phyloP scores from a whole-genome alignment of 2,888 invertebrate species.

The Watsonalla binaria region DNA sequence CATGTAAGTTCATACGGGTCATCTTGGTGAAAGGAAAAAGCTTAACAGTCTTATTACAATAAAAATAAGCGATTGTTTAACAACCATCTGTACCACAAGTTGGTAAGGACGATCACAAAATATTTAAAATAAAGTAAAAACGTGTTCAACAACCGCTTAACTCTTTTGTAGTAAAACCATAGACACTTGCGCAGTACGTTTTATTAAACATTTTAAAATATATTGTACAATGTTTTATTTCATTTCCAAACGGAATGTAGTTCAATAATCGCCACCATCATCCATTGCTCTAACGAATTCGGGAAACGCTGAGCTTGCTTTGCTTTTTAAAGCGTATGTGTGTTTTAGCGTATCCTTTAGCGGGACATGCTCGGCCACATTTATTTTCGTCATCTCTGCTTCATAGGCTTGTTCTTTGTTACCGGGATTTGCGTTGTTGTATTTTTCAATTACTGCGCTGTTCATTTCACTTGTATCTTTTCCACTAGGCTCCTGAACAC shows the following conservation, averaged over 20 bases:
- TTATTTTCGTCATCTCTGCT: conserved; percentile 45
- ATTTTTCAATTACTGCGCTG: conserved; percentile 14
- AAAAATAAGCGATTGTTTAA: neutral
- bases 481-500: conserved; percentile 19
- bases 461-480: conserved; percentile 14
- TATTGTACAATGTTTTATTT: neutral
- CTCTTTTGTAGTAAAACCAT: neutral
- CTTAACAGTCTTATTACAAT: neutral
- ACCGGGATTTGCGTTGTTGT: conserved; percentile 19
- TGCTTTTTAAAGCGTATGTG: conserved; percentile 31
- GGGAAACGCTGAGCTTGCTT: conserved; percentile 25
- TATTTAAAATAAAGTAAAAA: neutral
- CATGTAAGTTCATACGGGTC: neutral
- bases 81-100: neutral
- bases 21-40: neutral
- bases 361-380: conserved; percentile 37
- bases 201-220: neutral
- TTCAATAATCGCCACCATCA: conserved; percentile 20
- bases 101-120: neutral
- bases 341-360: conserved; percentile 30
- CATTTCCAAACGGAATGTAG: conserved; percentile 3
- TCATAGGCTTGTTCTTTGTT: conserved; percentile 21
- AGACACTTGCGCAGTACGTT: neutral
- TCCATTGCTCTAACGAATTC: conserved; percentile 43
- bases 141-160: neutral